Conservation (phyloP, 1,140 invertebrate species). For the Drosophila arizonae region DNA sequence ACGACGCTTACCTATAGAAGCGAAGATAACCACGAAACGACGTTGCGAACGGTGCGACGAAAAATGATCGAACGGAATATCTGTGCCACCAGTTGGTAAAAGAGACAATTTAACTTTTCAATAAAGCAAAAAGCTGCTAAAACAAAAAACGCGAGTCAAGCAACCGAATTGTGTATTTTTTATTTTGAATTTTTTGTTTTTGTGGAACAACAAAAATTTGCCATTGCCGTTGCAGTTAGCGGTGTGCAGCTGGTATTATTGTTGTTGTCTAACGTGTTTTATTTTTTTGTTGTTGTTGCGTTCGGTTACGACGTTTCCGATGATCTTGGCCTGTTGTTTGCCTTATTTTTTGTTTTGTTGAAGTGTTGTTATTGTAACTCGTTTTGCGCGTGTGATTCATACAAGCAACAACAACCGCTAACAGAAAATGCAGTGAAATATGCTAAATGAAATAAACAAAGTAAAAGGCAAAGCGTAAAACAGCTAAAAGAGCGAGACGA, state of each 20-base stretch:
- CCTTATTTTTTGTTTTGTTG: constrained; percentile 33
- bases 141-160: constrained; percentile 28
- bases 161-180: constrained; percentile 17
- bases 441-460: constrained; percentile 53
- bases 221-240: constrained; percentile 27
- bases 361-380: constrained; percentile 62
- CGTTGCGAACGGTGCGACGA: constrained; percentile 30
- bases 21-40: constrained; percentile 49
- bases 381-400: constrained; percentile 76
- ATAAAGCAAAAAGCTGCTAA: constrained; percentile 18
- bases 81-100: constrained; percentile 40
- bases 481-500: constrained; percentile 24
- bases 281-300: constrained; percentile 15
- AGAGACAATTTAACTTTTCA: constrained; percentile 37
- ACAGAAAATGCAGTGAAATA: constrained; percentile 52
- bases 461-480: constrained; percentile 22
- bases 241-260: constrained; percentile 41
- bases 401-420: constrained; percentile 50
- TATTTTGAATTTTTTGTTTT: constrained; percentile 1
- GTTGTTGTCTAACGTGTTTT: constrained; percentile 48
- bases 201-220: constrained; percentile 28
- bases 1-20: constrained; percentile 43
- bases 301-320: constrained; percentile 60
- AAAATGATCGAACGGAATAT: constrained; percentile 48
- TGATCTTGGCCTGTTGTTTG: constrained; percentile 66